Conservation (phyloP, 2,113 vertebrate genomes). For the Andinoacara biseriatus region DNA sequence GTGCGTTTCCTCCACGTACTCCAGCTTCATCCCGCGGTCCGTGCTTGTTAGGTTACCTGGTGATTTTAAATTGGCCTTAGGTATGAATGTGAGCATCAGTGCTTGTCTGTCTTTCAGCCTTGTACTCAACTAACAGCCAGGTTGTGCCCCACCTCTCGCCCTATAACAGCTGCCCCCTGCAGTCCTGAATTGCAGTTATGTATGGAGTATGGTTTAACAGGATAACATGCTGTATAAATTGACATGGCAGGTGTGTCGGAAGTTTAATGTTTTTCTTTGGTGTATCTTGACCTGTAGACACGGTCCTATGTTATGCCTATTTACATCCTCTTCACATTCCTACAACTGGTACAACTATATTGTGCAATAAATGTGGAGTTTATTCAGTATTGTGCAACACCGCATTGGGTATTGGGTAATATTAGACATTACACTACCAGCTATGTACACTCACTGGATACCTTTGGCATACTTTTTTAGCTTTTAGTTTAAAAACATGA, state of each 20-base stretch:
- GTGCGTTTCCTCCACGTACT: neutral
- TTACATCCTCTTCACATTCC: neutral
- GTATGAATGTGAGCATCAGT: neutral
- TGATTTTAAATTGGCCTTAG: neutral
- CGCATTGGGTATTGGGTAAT: conserved; percentile 20
- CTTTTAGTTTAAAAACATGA: neutral
- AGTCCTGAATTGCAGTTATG: neutral
- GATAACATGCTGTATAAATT: neutral
- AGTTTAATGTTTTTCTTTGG: neutral
- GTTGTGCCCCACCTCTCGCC: neutral
- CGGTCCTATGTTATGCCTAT: neutral
- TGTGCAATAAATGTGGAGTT: conserved; percentile 13
- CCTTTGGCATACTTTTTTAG: neutral
- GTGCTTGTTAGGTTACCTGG: neutral
- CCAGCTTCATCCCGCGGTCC: neutral
- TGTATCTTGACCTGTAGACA: neutral
- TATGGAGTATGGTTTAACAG: neutral
- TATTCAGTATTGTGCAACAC: conserved; percentile 22
- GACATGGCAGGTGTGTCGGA: neutral
- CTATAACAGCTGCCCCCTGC: neutral
- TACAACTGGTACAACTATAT: neutral
- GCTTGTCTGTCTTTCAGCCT: neutral
- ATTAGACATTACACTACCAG: neutral
- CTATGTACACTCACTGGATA: neutral
- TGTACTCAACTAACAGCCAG: neutral